phyloP scores from a whole-genome alignment of 2,797 vertebrate species.

The Synaphobranchus kaupii region DNA sequence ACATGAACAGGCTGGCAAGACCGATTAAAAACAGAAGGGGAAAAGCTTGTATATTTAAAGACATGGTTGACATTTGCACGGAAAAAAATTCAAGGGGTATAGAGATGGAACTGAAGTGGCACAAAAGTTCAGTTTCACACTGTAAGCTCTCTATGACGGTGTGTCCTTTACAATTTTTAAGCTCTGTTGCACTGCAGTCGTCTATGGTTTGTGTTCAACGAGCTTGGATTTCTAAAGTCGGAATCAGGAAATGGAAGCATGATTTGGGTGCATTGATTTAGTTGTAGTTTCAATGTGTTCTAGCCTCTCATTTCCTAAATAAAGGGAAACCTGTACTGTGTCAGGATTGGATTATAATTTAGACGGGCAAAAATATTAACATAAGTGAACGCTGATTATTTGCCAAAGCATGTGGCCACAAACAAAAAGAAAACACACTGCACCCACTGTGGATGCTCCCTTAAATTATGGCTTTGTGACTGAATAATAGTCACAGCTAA shows the following conservation, averaged over 20 bases:
- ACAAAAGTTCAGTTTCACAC: constrained; percentile 82
- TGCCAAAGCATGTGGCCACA: too few relatives aligned
- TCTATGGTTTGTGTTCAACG: constrained; percentile 77
- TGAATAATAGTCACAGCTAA: too few relatives aligned
- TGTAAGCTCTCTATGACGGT: constrained; percentile 89
- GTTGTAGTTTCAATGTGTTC: too few relatives aligned
- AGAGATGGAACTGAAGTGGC: constrained; percentile 68
- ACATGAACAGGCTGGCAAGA: constrained; percentile 80
- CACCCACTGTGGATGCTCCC: too few relatives aligned
- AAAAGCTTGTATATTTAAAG: neutral
- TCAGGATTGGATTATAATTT: too few relatives aligned
- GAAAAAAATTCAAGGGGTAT: constrained; percentile 11
- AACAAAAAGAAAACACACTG: too few relatives aligned
- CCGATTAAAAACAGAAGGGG: neutral
- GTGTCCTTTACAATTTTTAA: constrained; percentile 83
- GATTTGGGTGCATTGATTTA: neutral
- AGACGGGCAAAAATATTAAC: too few relatives aligned
- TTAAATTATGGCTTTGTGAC: too few relatives aligned
- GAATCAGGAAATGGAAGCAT: constrained; percentile 62
- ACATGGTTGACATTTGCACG: constrained; percentile 68
- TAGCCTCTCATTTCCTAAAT: too few relatives aligned
- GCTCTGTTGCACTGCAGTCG: constrained; percentile 74
- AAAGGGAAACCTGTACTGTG: too few relatives aligned
- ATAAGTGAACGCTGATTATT: too few relatives aligned
- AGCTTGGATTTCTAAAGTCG: constrained; percentile 72